Base-by-base conservation (phyloP, 2,888 invertebrate species). In the Brenthis hecate region DNA sequence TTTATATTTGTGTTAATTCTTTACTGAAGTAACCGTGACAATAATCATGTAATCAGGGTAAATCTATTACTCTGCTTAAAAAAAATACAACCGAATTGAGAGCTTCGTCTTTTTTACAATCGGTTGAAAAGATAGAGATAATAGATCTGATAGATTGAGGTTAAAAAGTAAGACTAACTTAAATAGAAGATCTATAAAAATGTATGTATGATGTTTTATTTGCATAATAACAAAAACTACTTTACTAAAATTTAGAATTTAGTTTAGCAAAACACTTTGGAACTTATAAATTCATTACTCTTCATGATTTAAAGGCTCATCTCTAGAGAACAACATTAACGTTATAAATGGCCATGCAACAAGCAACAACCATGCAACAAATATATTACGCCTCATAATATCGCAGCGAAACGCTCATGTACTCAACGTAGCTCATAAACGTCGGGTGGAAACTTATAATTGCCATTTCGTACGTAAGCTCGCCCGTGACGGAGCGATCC, bases 401-500 rank as follows among this genome's bases (percentile, higher is more conserved):
- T 57, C 48, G 55, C 50, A 56, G 43, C 53, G 11, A 63, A 58
- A 43, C 53, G 65, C 53, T 65, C 43, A 43, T 63, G 36, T 53
- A 65, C 65, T 65, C 53, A 36, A 19, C 56, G 36, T 51, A 60
- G 61, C 56, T 61, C 67, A 67, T 67, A 63, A 67, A 63, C 62
- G 53, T 56, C 56, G 56, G 23, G 62, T 57, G 62, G 61, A 68
- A 53, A 65, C 68, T 68, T 61, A 66, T 68, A 67, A 53, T 65
- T 69, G 50, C 57, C 47, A 62, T 68, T 57, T 69, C 65, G 56
- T 62, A 65, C 56, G 50, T 43, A 62, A 57, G 57, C 62, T 56
- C 51, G 13, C 16, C 62, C 36, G 56, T 63, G 56, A 58, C 48
- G 23, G 48, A 23, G n/a, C n/a, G 36, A 32, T 8, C n/a, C 36